Base-by-base conservation (phyloP, 92 coral and sea anemone species). In the Pocillopora grandis region DNA sequence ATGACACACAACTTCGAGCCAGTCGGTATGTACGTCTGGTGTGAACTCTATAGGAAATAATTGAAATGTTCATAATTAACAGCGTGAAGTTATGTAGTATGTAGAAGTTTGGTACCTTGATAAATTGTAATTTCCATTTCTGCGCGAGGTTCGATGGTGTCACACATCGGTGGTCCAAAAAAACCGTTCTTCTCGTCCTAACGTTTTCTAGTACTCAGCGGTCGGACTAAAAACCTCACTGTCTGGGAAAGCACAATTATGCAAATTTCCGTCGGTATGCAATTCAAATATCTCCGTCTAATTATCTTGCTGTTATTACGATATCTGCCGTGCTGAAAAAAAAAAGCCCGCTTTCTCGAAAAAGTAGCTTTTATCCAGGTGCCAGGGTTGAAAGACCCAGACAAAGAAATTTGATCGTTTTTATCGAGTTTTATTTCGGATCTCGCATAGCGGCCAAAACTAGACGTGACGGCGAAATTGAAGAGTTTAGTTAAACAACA, bases 401-500 rank as follows among this genome's bases (percentile, higher is more conserved):
- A 73, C 80, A 20, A 10, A 58, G 86, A 72, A 83, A 83, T 75
- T 58, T 42, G 86, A 83, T 83, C 78, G 64, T 17, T 73, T 42
- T 3, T 52, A 56, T 68, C 71, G 71, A 61, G 31, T 62, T 27
- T 62, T 35, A 23, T 80, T 55, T 14, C 73, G 8, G 52, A 21
- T 35, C 70, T 48, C 20, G 55, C 55, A 1, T 12, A 27, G 9
- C 21, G 14, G 69, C 35, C 27, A 35, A 35, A 57, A 1, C 64
- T 63, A 83, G 86, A 83, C 80, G 86, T 83, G 80, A 83, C 86
- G 86, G 35, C 80, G 79, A 63, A 83, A 62, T 75, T 72, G 55
- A 83, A 83, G 86, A 62, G 86, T 74, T 49, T 9, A 75, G 57
- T 73, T 42, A 83, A 83, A 83, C 86, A 83, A 73, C 63, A 73